A percentile compares a stretch with the other conserved stretches of the same genome.
Evolutionary conservation across 2,888 invertebrate species (phyloP).

Genomic region (Clistopyga incitator): DNA sequence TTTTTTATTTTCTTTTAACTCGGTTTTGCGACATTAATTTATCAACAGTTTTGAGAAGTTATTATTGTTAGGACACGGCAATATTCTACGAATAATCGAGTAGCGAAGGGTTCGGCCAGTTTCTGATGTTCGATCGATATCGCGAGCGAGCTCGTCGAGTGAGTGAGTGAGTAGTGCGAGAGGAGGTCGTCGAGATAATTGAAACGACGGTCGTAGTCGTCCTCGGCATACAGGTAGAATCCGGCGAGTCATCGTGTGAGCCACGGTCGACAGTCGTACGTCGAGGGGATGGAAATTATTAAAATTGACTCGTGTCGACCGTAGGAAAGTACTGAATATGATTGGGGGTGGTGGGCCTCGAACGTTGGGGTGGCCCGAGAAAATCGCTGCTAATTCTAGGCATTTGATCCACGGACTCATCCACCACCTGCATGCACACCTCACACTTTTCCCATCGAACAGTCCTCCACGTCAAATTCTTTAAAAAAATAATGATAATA

Average conservation of each 20-base stretch:
- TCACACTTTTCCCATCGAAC: slow-evolving; percentile 58
- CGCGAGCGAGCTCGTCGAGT: slow-evolving; percentile 46
- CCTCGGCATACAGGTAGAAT: slow-evolving; percentile 68
- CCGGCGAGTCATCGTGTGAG: slow-evolving; percentile 75
- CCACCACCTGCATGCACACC: slow-evolving; percentile 76
- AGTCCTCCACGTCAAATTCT: slow-evolving; percentile 29
- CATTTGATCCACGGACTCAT: slow-evolving; percentile 78
- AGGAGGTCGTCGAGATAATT: slow-evolving; percentile 74
- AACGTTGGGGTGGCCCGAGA: slow-evolving; percentile 67
- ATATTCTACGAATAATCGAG: slow-evolving; percentile 8
- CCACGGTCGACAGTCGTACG: slow-evolving; percentile 52
- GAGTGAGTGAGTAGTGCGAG: slow-evolving; percentile 69
- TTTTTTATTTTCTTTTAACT: too few species aligned
- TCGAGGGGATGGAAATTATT: slow-evolving; percentile 74
- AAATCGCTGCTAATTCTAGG: slow-evolving; percentile 78
- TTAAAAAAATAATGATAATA: slow-evolving; percentile 17
- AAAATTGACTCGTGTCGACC: slow-evolving; percentile 76
- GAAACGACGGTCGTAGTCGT: slow-evolving; percentile 71
- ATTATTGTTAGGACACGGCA: slow-evolving; percentile 4
- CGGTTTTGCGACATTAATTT: neutral
- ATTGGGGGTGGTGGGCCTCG: slow-evolving; percentile 44
- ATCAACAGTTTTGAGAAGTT: neutral
- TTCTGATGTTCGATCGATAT: slow-evolving; percentile 66
- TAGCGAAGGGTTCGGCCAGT: slow-evolving; percentile 3
- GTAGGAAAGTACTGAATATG: slow-evolving; percentile 44